These are phyloP conservation scores for Strigamia crassipes DNA, from an alignment of 2,888 invertebrate genomes.

Conservation along the genomic window DNA sequence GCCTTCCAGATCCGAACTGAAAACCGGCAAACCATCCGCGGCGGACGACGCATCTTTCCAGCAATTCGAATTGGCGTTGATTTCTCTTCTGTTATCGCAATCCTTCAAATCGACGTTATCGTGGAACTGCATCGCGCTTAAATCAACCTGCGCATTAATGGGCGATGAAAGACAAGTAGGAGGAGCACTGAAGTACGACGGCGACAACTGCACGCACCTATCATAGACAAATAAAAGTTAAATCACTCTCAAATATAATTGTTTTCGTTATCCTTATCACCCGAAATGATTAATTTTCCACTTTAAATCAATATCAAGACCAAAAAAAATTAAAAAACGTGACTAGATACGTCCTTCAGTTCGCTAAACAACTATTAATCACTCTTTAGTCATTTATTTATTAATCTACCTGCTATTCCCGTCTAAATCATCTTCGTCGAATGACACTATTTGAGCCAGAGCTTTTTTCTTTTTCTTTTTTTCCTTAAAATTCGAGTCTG, in stretches of 20 bases:
- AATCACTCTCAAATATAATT: background rate
- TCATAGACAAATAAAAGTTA: background rate
- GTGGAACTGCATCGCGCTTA: background rate
- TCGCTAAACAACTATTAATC: background rate
- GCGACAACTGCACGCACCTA: conserved; percentile 42
- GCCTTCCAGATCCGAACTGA: conserved; percentile 41
- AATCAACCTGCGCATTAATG: conserved; percentile 44
- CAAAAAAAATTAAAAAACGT: background rate
- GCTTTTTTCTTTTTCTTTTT: conserved; percentile 66
- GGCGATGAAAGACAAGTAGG: conserved; percentile 69
- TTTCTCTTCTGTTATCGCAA: background rate
- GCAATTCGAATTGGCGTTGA: background rate
- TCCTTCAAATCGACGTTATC: background rate
- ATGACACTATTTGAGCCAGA: conserved; percentile 70
- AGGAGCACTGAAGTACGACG: conserved; percentile 65
- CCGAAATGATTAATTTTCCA: background rate
- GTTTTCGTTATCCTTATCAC: background rate
- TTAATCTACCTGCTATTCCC: conserved; percentile 27
- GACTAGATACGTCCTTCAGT: background rate
- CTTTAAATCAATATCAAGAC: background rate
- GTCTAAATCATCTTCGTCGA: conserved; percentile 66
- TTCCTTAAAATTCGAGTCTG: conserved; percentile 49
- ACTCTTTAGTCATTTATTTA: background rate
- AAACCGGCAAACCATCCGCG: background rate
- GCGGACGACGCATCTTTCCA: background rate